Evolutionary conservation across 2,888 invertebrate species (phyloP), one percentile per base, ranked within the genome.

Genomic region (Caenorhabditis sp.): DNA sequence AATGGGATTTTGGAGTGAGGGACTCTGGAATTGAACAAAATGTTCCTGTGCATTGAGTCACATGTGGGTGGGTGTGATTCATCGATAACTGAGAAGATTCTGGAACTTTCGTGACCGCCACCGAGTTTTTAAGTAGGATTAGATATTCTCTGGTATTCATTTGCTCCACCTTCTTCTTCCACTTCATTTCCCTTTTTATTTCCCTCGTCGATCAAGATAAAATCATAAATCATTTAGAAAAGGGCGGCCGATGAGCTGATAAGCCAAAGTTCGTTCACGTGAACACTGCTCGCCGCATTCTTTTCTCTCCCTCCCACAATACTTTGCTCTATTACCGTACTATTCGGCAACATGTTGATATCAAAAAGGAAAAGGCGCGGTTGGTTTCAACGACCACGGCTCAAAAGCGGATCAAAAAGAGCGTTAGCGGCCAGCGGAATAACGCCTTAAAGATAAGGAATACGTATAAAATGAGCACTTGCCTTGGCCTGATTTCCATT

Each of bases 401-500:
- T 50, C 50, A 30, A 15, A 7, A 7, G 20, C 30, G 52, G 35
- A 32, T 52, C 35, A 35, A 22, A 52, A 32, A 52, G 15, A 15
- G 52, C 52, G 52, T 52, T 52, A 52, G 22, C n/a, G n/a, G n/a
- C n/a, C n/a, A n/a, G 13, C 11, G 41, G 22, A 50, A 24, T 24
- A 30, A 20, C 27, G 41, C 27, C 30, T 27, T 27, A 45, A 52
- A 43, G 37, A 50, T 43, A 63, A 43, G 52, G 32, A 62, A 22
- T 2, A 11, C 22, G 43, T 20, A 41, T 35, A 50, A 30, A 48
- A 30, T 13, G 17, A 27, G 8, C 8, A 48, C 48, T 15, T 15
- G 27, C 48, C 48, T 30, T n/a, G 27, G 15, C 6, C 48, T 27
- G 26, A 15, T n/a, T 17, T 48, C n/a, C 48, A 48, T 48, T 48